Conservation (phyloP, 2,113 vertebrate genomes). For the Engystomops pustulosus region DNA sequence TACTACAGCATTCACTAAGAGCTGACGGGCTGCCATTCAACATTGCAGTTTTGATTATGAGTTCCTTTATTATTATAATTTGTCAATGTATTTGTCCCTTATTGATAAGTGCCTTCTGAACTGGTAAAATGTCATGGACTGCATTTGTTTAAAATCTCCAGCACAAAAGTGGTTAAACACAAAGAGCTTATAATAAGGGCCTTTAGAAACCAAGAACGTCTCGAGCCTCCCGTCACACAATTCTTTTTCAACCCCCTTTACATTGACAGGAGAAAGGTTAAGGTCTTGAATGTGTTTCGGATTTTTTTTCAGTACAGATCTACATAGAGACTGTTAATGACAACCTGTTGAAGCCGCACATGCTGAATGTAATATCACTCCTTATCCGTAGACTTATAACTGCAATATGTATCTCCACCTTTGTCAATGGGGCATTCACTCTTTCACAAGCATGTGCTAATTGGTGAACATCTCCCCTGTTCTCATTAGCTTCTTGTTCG, state of each 20-base stretch:
- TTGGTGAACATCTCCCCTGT: constrained; percentile 16
- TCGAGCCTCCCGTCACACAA: neutral
- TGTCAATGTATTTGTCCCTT: too few species aligned
- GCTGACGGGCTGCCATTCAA: too few species aligned
- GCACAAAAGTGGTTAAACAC: neutral
- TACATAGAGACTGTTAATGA: constrained; percentile 35
- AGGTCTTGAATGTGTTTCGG: constrained; percentile 27
- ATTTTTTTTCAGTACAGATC: constrained; percentile 38
- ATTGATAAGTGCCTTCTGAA: too few species aligned
- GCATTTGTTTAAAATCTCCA: neutral
- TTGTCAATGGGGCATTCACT: constrained; percentile 40
- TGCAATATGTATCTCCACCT: constrained; percentile 15
- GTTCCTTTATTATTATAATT: too few species aligned
- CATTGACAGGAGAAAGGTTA: constrained; percentile 38
- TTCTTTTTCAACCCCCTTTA: constrained; percentile 27
- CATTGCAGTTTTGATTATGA: too few species aligned
- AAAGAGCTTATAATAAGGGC: constrained; percentile 12
- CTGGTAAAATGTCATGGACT: too few species aligned
- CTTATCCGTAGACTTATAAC: constrained; percentile 39
- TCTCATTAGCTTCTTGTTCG: constrained; percentile 36
- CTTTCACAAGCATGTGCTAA: constrained; percentile 45
- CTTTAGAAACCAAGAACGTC: neutral
- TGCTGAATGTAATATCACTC: constrained; percentile 42
- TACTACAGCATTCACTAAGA: too few species aligned
- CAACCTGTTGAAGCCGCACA: constrained; percentile 14